Conservation (phyloP, 2,113 vertebrate genomes). For the Xiphorhynchus elegans region DNA sequence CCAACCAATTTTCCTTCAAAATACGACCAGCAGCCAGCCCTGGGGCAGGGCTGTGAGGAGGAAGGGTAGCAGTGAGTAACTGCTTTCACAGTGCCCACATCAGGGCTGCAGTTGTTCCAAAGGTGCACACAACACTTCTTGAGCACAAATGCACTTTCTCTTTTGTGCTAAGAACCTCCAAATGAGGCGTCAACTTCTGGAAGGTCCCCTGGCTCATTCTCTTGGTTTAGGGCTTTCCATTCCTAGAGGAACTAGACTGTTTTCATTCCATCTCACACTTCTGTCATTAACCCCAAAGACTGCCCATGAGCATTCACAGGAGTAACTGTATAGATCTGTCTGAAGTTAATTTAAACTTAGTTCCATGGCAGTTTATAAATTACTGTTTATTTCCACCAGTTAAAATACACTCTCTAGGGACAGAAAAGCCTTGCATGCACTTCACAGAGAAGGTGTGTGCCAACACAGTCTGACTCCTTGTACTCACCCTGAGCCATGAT, state of each 20-base stretch:
- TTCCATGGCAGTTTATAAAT: neutral
- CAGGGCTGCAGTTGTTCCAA: neutral
- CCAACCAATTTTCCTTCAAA: neutral
- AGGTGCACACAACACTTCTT: too few relatives aligned
- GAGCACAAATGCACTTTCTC: neutral
- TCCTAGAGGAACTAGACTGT: neutral
- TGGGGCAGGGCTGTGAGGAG: neutral
- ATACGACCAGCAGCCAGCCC: neutral
- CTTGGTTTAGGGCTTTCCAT: neutral
- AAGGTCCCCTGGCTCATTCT: neutral
- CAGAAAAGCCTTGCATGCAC: neutral
- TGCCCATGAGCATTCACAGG: neutral
- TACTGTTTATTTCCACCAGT: neutral
- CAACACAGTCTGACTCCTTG: neutral
- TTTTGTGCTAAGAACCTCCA: neutral
- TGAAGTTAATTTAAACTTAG: neutral
- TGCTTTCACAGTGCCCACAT: neutral
- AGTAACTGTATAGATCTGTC: fast-evolving
- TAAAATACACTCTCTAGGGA: neutral
- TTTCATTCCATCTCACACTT: neutral
- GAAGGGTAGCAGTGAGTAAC: too few relatives aligned
- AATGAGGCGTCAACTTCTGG: neutral
- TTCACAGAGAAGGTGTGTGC: neutral
- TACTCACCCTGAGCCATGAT: constrained; percentile 97
- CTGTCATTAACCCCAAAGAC: neutral